Evolutionary conservation across 1,140 invertebrate species (phyloP).

Genomic region (Conus ventricosus): DNA sequence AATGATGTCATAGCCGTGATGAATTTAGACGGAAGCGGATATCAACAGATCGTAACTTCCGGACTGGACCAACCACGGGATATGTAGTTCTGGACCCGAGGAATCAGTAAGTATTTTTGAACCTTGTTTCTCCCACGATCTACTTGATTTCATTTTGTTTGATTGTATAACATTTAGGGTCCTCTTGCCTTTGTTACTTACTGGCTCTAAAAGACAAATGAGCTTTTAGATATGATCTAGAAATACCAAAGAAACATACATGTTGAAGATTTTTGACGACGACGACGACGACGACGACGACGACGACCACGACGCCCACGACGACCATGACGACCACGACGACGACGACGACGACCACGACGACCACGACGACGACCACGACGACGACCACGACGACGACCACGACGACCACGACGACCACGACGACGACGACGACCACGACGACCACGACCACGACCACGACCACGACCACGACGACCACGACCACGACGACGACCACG

Average conservation of each 20-base stretch:
- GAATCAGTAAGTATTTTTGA: conserved; percentile 46
- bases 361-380: background rate
- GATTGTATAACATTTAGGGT: too few species aligned
- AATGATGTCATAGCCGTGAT: conserved; percentile 59
- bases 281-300: too few species aligned
- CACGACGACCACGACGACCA: background rate
- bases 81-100: conserved; percentile 93
- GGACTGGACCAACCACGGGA: conserved; percentile 92
- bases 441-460: background rate
- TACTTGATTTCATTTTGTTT: too few species aligned
- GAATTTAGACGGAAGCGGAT: conserved; percentile 58
- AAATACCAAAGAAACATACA: too few species aligned
- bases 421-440: background rate
- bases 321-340: conserved; percentile 1
- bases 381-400: conserved; percentile 2
- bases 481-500: background rate
- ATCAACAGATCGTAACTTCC: conserved; percentile 89
- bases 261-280: too few species aligned
- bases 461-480: background rate
- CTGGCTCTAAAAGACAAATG: too few species aligned
- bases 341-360: background rate
- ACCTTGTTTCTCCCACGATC: too few species aligned
- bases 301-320: too few species aligned
- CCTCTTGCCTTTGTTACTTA: too few species aligned
- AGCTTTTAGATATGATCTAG: too few species aligned